phyloP scores from a whole-genome alignment of 2,797 vertebrate genomes.

The Eospalax fontanierii region DNA sequence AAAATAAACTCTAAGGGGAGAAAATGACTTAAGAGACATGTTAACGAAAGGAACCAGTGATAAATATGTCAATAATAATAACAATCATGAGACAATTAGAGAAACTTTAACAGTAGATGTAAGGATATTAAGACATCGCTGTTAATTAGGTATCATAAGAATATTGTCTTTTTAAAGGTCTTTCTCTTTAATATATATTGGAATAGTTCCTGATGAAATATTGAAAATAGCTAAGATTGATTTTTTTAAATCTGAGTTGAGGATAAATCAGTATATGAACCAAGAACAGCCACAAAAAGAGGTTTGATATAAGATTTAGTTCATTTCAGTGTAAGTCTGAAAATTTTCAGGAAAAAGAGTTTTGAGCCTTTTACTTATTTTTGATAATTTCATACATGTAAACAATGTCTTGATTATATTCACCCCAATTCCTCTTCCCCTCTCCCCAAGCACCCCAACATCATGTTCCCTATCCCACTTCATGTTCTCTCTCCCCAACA shows the following conservation, averaged over 20 bases:
- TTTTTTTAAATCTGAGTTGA: neutral
- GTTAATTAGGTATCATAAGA: neutral
- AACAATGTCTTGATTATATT: no score
- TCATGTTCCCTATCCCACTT: no score
- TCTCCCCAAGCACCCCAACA: no score
- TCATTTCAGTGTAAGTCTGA: neutral
- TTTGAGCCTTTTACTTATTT: neutral
- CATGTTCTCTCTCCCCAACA: no score
- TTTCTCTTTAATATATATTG: neutral
- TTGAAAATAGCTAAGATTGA: neutral
- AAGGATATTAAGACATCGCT: conserved; percentile 14
- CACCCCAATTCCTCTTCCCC: no score
- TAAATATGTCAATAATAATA: neutral
- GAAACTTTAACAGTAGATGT: neutral
- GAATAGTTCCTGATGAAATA: neutral
- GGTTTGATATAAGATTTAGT: neutral
- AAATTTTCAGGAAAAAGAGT: conserved; percentile 15
- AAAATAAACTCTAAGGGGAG: neutral
- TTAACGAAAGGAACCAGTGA: neutral
- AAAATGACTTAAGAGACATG: neutral
- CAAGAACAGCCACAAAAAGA: neutral
- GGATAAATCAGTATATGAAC: neutral
- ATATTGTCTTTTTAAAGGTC: neutral
- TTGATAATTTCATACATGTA: no score
- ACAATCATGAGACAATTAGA: neutral